Percentiles rank a stretch among this genome's conserved stretches.
Evolutionary conservation across 2,113 vertebrate species (phyloP).

Genomic region (Petromus typicus): DNA sequence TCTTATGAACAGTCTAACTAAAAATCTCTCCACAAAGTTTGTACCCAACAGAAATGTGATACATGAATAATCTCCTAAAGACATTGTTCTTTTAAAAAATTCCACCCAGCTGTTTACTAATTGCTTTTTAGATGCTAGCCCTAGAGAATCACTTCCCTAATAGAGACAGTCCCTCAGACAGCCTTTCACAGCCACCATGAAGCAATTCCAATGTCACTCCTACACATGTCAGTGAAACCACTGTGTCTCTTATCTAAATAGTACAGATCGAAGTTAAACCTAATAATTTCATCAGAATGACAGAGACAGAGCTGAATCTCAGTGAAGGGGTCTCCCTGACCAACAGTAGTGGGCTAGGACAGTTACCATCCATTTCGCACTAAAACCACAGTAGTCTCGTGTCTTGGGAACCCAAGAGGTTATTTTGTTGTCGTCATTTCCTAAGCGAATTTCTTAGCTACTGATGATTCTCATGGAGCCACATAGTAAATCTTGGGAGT

Average conservation of each 20-base stretch:
- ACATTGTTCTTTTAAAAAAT: constrained; percentile 4
- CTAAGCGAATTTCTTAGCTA: constrained; percentile 51
- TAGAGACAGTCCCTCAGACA: neutral
- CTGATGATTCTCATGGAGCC: constrained; percentile 69
- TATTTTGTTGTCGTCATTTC: constrained; percentile 57
- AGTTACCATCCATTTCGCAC: neutral
- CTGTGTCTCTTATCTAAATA: neutral
- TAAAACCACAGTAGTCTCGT: neutral
- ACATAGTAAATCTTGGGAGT: constrained; percentile 77
- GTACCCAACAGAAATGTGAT: constrained; percentile 20
- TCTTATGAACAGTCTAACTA: constrained; percentile 10
- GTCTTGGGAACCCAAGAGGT: constrained; percentile 5
- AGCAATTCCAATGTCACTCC: neutral
- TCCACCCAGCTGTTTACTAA: neutral
- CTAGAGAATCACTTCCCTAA: neutral
- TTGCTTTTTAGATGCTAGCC: constrained; percentile 10
- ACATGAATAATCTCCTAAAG: constrained; percentile 27
- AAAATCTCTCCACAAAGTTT: neutral
- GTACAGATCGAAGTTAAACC: constrained; percentile 40
- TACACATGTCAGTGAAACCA: neutral
- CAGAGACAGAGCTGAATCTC: neutral
- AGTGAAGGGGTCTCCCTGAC: neutral
- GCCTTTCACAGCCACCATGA: neutral
- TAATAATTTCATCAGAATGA: constrained; percentile 18
- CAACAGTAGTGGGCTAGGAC: neutral